Base-by-base conservation (phyloP, 2,888 invertebrate genomes). In the Drosophila demipolita region DNA sequence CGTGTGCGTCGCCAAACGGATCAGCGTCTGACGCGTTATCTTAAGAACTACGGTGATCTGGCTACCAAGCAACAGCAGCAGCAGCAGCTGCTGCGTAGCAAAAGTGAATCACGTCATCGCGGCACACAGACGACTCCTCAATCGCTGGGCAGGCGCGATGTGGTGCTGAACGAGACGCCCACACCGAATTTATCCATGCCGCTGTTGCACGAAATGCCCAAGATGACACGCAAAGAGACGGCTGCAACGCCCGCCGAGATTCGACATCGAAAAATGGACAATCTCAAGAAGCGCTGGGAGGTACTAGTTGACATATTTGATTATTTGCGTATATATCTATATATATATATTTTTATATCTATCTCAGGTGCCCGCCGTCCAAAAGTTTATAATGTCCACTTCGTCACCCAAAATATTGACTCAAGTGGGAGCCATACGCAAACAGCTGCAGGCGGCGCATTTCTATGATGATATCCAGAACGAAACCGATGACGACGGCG, bases 371-470 rank as follows among this genome's bases (percentile, higher is more conserved):
- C 96, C 96, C 0, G 95, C 94, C 0, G 95, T 95, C n/a, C 95
- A 95, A 67, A 92, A 91, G 70, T 90, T 90, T 42, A 90, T 85
- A 0, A 83, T 92, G 57, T 91, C 93, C 23, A 74, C 83, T 2
- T 83, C 80, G 53, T 91, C 92, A 11, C 93, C 93, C 3, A 90
- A 95, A 62, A 95, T 96, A 68, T 84, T 96, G 73, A 96, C 96
- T 0, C 96, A 96, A 88, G 91, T 96, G 42, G 96, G 96, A 1
- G 95, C 96, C 17, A 95, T 96, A 66, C 91, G 95, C 48, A 93
- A 95, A 80, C 96, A 96, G 82, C 85, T 96, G 82, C 96, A 96
- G 79, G 93, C 95, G 50, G 95, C 96, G 67, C 95, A 95, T 89
- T 89, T 96, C 68, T 78, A 65, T 57, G 81, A 78, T 12, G 75